Evolutionary conservation across 2,797 vertebrate species (phyloP).

Genomic region (Neomorphus geoffroyi): DNA sequence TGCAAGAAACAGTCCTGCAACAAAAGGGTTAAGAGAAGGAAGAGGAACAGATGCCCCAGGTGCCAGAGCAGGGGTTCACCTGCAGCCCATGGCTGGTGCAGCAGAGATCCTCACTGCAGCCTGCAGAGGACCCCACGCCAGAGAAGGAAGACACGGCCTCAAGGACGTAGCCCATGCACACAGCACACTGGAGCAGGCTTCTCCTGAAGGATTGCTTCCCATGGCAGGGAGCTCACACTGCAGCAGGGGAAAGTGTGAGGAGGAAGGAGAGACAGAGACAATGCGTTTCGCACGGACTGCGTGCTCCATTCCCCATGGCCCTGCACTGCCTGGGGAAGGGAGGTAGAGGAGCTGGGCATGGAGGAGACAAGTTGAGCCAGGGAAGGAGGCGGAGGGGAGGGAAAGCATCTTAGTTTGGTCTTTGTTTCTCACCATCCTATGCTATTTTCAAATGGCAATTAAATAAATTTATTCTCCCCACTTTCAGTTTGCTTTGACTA

Average conservation of each 20-base stretch:
- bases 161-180: background rate
- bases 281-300: accelerated
- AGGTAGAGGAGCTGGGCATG: background rate
- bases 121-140: accelerated
- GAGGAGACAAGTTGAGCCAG: background rate
- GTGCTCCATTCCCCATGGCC: accelerated
- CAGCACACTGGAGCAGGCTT: accelerated
- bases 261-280: background rate
- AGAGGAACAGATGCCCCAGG: background rate
- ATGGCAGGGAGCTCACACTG: background rate
- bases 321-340: no score
- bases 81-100: background rate
- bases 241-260: accelerated
- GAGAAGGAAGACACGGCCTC: background rate
- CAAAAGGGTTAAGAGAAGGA: background rate
- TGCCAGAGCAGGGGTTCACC: no score
- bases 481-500: accelerated
- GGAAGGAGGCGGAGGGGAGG: background rate
- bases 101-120: no score
- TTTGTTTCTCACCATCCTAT: background rate
- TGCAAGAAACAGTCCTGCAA: background rate
- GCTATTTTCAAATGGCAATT: background rate
- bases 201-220: background rate
- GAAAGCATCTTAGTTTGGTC: accelerated
- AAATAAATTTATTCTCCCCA: background rate